These are phyloP conservation scores for Cremastinae sp. DNA, from an alignment of 2,888 invertebrate genomes.

Conservation along the genomic window DNA sequence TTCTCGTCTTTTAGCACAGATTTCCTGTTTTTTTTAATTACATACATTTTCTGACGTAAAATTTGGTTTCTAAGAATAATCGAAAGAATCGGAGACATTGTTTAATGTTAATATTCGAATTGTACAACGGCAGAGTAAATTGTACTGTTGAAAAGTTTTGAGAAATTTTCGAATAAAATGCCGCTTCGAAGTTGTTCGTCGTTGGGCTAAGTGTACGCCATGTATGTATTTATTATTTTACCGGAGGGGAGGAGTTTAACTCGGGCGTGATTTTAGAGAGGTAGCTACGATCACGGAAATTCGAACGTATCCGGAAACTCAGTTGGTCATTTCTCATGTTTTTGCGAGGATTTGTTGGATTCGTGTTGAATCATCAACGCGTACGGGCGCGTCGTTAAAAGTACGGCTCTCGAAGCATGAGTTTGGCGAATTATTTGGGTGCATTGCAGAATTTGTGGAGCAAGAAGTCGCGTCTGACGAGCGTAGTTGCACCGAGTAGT, in stretches of 20 bases:
- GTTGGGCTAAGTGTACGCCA: no score
- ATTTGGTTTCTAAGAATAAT: no score
- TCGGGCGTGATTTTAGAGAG: neutral
- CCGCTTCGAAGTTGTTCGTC: no score
- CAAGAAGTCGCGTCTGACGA: conserved; percentile 52
- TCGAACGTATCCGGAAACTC: conserved; percentile 62
- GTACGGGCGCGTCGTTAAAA: conserved; percentile 1
- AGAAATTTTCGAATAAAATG: neutral
- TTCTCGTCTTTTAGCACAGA: no score
- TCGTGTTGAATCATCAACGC: conserved; percentile 9
- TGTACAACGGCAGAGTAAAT: no score
- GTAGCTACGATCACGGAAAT: conserved; percentile 53
- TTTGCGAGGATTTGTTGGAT: conserved; percentile 35
- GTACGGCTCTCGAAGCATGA: conserved; percentile 28
- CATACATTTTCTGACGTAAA: no score
- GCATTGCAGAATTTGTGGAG: conserved; percentile 59
- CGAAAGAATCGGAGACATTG: no score
- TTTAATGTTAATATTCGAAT: no score
- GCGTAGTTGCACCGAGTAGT: conserved; percentile 54
- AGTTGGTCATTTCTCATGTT: conserved; percentile 37
- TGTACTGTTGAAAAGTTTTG: neutral
- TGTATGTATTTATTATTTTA: conserved; percentile 8
- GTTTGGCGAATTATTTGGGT: conserved; percentile 48
- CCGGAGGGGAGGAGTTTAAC: conserved; percentile 14
- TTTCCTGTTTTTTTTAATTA: no score